Evolutionary conservation across 2,888 invertebrate genomes (phyloP).

Genomic region (Catocala fraxini): DNA sequence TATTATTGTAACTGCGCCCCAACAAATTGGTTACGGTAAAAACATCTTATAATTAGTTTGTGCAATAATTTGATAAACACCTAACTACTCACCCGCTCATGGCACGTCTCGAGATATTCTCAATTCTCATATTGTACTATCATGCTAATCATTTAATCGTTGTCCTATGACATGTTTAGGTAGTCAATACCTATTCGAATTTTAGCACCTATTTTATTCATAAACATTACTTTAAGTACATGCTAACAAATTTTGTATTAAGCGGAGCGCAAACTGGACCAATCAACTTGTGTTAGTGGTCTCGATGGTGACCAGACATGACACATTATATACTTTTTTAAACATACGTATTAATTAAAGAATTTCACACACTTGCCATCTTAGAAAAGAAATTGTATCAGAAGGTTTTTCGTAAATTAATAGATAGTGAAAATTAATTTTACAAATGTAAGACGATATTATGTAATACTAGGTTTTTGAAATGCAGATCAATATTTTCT

Average conservation of each 20-base stretch:
- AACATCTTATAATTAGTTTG: constrained; percentile 64
- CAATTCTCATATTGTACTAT: constrained; percentile 65
- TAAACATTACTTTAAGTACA: constrained; percentile 61
- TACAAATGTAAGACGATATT: no score
- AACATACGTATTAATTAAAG: no score
- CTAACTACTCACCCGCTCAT: constrained; percentile 66
- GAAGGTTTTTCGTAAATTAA: no score
- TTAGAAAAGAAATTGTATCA: no score
- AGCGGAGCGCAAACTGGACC: background rate
- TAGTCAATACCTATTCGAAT: constrained; percentile 41
- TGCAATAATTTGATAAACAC: constrained; percentile 69
- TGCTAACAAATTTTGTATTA: constrained; percentile 49
- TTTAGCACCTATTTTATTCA: constrained; percentile 74
- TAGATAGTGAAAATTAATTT: no score
- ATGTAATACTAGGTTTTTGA: no score
- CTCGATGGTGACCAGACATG: no score
- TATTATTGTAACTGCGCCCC: constrained; percentile 3
- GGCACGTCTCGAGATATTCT: constrained; percentile 64
- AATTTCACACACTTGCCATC: no score
- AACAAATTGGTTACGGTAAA: constrained; percentile 14
- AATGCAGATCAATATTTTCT: no score
- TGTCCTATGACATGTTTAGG: constrained; percentile 48
- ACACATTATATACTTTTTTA: no score
- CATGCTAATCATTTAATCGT: constrained; percentile 59
- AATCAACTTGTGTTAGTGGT: no score